Conservation (phyloP, 2,797 vertebrate species). For the Pteronotus mesoamericanus region DNA sequence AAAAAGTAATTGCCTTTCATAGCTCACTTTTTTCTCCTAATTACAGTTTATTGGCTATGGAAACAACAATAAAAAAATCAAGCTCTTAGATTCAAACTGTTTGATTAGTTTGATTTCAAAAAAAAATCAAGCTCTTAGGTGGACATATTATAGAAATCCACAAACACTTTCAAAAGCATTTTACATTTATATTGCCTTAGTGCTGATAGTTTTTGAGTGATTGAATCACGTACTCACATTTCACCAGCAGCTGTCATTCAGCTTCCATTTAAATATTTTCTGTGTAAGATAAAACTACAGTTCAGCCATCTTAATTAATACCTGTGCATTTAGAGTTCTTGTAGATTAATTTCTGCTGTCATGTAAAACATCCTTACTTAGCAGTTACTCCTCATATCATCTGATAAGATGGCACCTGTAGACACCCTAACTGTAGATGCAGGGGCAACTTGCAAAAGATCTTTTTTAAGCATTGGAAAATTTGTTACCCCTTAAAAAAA, state of each 20-base stretch:
- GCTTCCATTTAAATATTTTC: conserved; percentile 72
- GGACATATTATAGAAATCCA: conserved; percentile 7
- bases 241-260: conserved; percentile 71
- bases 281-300: conserved; percentile 70
- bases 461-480: not conserved
- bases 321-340: conserved; percentile 67
- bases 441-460: not conserved
- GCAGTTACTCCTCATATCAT: conserved; percentile 16
- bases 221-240: conserved; percentile 65
- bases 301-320: conserved; percentile 62
- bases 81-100: conserved; percentile 9
- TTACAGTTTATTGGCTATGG: not conserved
- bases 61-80: not conserved
- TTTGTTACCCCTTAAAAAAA: conserved; percentile 15
- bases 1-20: conserved; percentile 12
- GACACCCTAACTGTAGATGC: not conserved
- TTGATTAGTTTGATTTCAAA: too few species aligned
- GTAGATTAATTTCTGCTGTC: conserved; percentile 28
- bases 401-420: not conserved
- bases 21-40: conserved; percentile 27
- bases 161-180: conserved; percentile 14
- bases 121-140: not conserved
- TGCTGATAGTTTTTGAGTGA: conserved; percentile 53
- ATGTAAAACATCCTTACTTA: conserved; percentile 49
- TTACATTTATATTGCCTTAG: conserved; percentile 53